Evolutionary conservation across 2,113 vertebrate genomes (phyloP).

Genomic region (Heliornis fulica): DNA sequence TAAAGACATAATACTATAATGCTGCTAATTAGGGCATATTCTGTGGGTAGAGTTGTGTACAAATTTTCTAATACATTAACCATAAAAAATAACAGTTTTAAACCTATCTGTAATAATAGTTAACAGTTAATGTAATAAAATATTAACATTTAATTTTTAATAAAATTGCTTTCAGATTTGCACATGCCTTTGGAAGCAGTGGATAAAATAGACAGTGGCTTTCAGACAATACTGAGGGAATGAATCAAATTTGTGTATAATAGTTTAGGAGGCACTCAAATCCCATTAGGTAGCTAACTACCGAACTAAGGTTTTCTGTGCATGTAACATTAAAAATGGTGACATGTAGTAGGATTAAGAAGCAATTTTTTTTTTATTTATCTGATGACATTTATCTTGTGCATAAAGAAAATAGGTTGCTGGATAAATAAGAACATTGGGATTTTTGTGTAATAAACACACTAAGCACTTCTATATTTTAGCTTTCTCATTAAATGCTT

Average conservation of each 20-base stretch:
- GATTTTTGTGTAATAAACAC: not conserved
- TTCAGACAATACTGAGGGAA: not conserved
- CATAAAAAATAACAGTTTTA: not conserved
- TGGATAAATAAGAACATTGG: not conserved
- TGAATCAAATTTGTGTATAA: not conserved
- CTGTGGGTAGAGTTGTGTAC: not conserved
- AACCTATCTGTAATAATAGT: not conserved
- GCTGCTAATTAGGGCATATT: not conserved
- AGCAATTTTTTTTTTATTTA: not conserved
- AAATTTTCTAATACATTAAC: not conserved
- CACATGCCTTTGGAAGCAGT: not conserved
- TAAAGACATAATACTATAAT: not conserved
- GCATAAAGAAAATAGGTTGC: not conserved
- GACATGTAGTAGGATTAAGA: not conserved
- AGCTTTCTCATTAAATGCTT: not conserved
- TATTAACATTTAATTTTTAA: not conserved
- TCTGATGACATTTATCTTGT: not conserved
- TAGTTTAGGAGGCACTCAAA: not conserved
- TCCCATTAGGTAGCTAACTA: not conserved
- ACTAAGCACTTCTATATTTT: not conserved
- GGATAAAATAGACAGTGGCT: not conserved
- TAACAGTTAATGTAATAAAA: too few relatives aligned
- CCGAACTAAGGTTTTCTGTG: not conserved
- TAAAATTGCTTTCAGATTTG: not conserved
- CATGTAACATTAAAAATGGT: not conserved